Percentiles rank a stretch among this genome's conserved stretches.
Evolutionary conservation across 2,113 vertebrate genomes (phyloP).

Genomic region (Saimiri boliviensis): DNA sequence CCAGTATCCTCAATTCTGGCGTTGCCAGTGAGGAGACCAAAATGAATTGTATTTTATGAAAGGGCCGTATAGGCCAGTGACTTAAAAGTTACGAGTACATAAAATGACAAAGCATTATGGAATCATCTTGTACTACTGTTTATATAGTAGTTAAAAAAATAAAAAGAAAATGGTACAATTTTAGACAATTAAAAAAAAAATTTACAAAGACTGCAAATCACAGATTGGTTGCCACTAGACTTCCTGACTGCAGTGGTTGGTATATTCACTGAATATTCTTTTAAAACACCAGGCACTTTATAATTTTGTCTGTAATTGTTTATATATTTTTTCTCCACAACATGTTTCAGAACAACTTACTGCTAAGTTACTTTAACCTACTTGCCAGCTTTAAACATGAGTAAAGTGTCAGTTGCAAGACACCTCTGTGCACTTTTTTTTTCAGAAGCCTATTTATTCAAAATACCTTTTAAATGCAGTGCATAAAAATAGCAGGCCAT

Average conservation of each 20-base stretch:
- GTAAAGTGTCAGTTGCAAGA: not conserved
- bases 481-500: not conserved
- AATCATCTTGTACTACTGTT: slow-evolving; percentile 83
- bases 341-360: slow-evolving; percentile 52
- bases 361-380: slow-evolving; percentile 28
- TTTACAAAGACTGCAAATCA: slow-evolving; percentile 85
- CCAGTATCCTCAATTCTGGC: not conserved
- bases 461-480: slow-evolving; percentile 9
- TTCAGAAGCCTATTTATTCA: not conserved
- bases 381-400: slow-evolving; percentile 3
- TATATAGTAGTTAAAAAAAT: slow-evolving; percentile 53
- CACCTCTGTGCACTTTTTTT: not conserved
- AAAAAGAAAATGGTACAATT: slow-evolving; percentile 82
- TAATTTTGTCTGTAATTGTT: slow-evolving; percentile 66
- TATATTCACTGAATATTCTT: slow-evolving; percentile 54
- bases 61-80: slow-evolving; percentile 64
- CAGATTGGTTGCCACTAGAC: slow-evolving; percentile 81
- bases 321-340: slow-evolving; percentile 60
- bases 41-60: slow-evolving; percentile 62
- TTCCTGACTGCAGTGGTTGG: slow-evolving; percentile 77
- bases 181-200: slow-evolving; percentile 64
- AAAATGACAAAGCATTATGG: slow-evolving; percentile 82
- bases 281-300: slow-evolving; percentile 65
- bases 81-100: slow-evolving; percentile 77
- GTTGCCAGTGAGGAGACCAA: not conserved